Evolutionary conservation across 2,113 vertebrate genomes (phyloP), one percentile per base, ranked within the genome.

Genomic region (Trichechus manatus): DNA sequence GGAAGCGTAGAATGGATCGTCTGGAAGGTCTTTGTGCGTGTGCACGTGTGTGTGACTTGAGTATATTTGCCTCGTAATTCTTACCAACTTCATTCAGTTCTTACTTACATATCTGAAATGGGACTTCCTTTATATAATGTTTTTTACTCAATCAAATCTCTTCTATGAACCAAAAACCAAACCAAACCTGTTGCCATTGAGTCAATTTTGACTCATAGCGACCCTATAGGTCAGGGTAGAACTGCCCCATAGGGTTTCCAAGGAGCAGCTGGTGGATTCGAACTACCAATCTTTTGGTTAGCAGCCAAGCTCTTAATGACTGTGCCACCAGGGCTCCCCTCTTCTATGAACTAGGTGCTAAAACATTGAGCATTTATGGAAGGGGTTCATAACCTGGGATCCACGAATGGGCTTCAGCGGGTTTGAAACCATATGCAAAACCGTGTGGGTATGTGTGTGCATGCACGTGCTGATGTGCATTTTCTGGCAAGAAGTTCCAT

Each of bases 31-130:
- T 50, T 17, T 85, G 70, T 74, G n/a, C 74, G 8, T 47, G 9
- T 29, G 31, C 82, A 13, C n/a, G 77, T 66, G 75, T 59, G n/a
- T 61, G 31, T 66, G 29, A 61, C 15, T 80, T 74, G 39, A 88
- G 33, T 85, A 86, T 81, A 86, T 56, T 59, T 83, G 61, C 23
- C 85, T 2, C 66, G 53, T 61, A 53, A 93, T 91, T 94, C 68
- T 93, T 78, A 93, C 61, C 47, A 72, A 90, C 31, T 64, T 74
- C 10, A 79, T 88, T 93, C 20, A 68, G 17, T 74, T 68, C 33
- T 33, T 56, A 56, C 53, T 11, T 36, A 94, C 44, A 64, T 9
- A 68, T 0, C 10, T 87, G 36, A 97, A 92, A 53, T 66, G 5
- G 4, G 74, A 93, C 3, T 64, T 78, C 29, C 4, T 72, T 44